Evolutionary conservation across 2,888 invertebrate genomes (phyloP), one percentile per base, ranked within the genome.

Genomic region (Ptychoptera contaminata): DNA sequence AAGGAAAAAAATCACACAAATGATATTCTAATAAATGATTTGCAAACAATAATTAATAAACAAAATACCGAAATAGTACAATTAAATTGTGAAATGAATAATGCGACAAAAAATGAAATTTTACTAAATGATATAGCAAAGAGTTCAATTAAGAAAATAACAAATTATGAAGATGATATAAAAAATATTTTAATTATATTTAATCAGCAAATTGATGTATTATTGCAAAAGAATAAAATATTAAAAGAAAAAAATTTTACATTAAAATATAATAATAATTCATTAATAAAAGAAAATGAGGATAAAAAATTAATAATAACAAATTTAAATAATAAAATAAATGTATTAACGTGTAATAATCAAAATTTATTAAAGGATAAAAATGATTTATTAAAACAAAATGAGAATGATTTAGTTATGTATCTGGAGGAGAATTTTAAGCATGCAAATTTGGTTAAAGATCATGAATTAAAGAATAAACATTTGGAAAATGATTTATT

Each of bases 1-100:
- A 69, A 68, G 48, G 57, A 60, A n/a, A 63, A 67, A 49, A 59
- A 70, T 10, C 59, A 59, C 16, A 53, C 55, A 2, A 61, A 65
- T 45, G 35, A 38, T 9, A 59, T 62, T 40, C 43, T 59, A 37
- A 57, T 58, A 1, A 58, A 57, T 31, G 63, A 62, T 44, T 55
- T 42, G 11, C 23, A 58, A 31, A 50, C 52, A 7, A 48, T 53
- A 37, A 48, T 57, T 4, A 37, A 50, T 5, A 47, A 53, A 30
- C 62, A 62, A 48, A 57, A 61, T 14, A 23, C n/a, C 30, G 44
- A 45, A 16, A 37, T 48, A 10, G 29, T 32, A 11, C 14, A 44
- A 37, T 41, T 45, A 31, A 29, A 37, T 34, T 23, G 36, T 11
- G 46, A 48, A 38, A 16, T n/a, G 5, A 37, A 37, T 12, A 42